Base-by-base conservation (phyloP, 2,113 vertebrate species). In the Sinocyclocheilus rhinocerous region DNA sequence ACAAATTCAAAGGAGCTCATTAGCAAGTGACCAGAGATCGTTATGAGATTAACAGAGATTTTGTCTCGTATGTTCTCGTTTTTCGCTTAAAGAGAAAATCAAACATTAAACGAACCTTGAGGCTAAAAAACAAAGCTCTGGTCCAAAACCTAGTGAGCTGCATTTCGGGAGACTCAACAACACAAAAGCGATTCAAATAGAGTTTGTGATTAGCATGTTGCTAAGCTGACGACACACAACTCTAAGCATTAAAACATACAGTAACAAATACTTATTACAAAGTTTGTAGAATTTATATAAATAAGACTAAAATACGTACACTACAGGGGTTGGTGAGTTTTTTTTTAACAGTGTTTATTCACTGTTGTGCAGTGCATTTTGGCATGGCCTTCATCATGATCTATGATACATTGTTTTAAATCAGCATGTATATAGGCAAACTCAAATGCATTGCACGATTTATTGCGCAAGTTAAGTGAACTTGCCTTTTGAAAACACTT, bases 41-140 rank as follows among this genome's bases (percentile, higher is more conserved):
- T 57, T 78, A 33, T 33, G 11, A 78, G 76, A 78, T 78, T 57
- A 57, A 33, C 50, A 36, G 76, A 78, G 26, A 29, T 26, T 77
- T 52, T 59, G 57, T 59, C 20, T 59, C 1, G 57, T 57, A 78
- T 36, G 10, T 22, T 36, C 52, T 55, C 9, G 5, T 36, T n/a
- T 33, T 59, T 36, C 6, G 4, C 26, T 78, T 36, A 77, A 57
- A 20, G 24, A 26, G 18, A 36, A 78, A 57, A 18, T 1, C 3
- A 78, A 78, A 78, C 18, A 29, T 13, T 57, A 33, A 76, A 76
- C 26, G 1, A 26, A 76, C 5, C 42, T 13, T 50, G 13, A 50
- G 45, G 45, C 24, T 48, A 4, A 42, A 50, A 50, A 45, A 50
- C 4, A 76, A 48, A 52, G 15, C 65, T 36, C 16, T 70, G 29